Percentiles rank a stretch among this genome's conserved stretches.
Evolutionary conservation across 2,113 vertebrate genomes (phyloP).

Genomic region (Saguinus midas): DNA sequence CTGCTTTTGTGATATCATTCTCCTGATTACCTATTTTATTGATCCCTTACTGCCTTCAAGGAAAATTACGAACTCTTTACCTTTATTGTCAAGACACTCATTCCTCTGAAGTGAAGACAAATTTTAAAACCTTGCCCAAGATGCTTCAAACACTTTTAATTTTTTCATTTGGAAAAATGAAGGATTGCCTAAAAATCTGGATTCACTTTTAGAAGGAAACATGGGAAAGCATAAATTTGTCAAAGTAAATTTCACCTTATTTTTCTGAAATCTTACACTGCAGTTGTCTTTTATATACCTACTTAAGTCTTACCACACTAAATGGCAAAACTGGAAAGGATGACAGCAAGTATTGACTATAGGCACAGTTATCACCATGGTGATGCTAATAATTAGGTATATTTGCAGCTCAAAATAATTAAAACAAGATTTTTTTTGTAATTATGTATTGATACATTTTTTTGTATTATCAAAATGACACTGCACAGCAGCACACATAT

Average conservation of each 20-base stretch:
- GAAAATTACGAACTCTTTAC: not conserved
- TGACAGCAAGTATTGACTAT: not conserved
- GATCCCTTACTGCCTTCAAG: not conserved
- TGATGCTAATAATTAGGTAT: not conserved
- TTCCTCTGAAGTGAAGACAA: not conserved
- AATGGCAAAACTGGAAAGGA: not conserved
- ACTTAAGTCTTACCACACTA: not conserved
- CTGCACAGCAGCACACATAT: not conserved
- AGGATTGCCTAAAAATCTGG: not conserved
- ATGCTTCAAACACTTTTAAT: not conserved
- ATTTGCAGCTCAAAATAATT: constrained; percentile 34
- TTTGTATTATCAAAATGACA: constrained; percentile 40
- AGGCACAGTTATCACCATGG: not conserved
- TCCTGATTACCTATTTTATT: not conserved
- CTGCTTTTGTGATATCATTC: not conserved
- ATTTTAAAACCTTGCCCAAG: not conserved
- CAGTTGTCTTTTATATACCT: not conserved
- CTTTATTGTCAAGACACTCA: not conserved
- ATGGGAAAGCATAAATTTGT: not conserved
- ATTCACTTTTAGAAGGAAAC: not conserved
- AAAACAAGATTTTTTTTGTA: not conserved
- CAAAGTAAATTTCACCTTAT: not conserved
- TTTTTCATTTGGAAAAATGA: constrained; percentile 26
- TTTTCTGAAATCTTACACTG: constrained; percentile 27
- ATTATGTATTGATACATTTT: not conserved